A percentile compares a stretch with the other conserved stretches of the same genome.
phyloP scores from a whole-genome alignment of 2,797 vertebrate species.

The Lacerta bilineata region DNA sequence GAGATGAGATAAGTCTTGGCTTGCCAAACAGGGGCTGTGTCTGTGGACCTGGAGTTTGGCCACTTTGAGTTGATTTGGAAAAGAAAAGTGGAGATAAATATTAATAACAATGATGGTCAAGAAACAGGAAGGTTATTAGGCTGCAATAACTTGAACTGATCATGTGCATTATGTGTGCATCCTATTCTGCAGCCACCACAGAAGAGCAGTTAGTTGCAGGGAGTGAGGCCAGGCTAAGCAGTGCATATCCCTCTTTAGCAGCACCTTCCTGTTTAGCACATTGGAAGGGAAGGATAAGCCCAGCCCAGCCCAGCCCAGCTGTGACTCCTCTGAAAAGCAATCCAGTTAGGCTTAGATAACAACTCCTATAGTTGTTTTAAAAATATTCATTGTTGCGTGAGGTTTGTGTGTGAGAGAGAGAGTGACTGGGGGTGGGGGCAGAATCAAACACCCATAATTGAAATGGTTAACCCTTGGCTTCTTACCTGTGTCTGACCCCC shows the following conservation, averaged over 20 bases:
- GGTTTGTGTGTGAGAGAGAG: too few relatives aligned
- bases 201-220: neutral
- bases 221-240: neutral
- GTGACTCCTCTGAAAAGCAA: too few relatives aligned
- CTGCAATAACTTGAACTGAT: neutral
- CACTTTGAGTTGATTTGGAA: neutral
- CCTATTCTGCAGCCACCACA: neutral
- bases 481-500: too few relatives aligned
- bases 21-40: neutral
- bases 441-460: too few relatives aligned
- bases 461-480: too few relatives aligned
- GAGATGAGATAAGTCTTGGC: neutral
- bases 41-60: neutral
- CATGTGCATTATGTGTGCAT: neutral
- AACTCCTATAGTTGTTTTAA: too few relatives aligned
- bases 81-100: neutral
- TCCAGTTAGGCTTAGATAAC: too few relatives aligned
- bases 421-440: too few relatives aligned
- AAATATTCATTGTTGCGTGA: too few relatives aligned
- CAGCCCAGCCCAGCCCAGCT: too few relatives aligned
- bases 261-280: neutral
- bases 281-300: too few relatives aligned
- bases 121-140: neutral
- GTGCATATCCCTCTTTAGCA: neutral
- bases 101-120: too few relatives aligned